Conservation (phyloP, 2,797 vertebrate genomes). For the Sebastes reedi region DNA sequence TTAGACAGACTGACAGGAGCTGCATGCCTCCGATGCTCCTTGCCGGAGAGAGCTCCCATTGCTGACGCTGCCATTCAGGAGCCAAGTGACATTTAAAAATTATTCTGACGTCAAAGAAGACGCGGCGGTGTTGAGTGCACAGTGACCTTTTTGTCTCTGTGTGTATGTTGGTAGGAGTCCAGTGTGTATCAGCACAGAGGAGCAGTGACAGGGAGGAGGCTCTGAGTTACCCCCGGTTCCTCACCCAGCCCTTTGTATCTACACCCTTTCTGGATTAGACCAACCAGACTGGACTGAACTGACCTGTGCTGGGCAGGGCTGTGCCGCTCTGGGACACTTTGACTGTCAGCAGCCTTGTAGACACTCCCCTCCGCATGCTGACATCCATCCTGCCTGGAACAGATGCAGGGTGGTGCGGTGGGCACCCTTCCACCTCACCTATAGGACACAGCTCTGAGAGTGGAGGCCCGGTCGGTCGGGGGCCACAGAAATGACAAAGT, state of each 20-base stretch:
- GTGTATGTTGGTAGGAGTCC: conserved; percentile 60
- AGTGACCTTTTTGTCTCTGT: conserved; percentile 66
- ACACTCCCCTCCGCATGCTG: conserved; percentile 71
- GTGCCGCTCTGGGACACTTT: conserved; percentile 58
- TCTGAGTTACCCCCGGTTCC: conserved; percentile 15
- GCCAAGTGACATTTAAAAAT: conserved; percentile 72
- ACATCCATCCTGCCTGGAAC: conserved; percentile 74
- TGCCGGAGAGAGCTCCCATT: conserved; percentile 28
- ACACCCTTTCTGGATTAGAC: conserved; percentile 29
- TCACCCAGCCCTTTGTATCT: conserved; percentile 30
- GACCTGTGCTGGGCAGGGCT: conserved; percentile 50
- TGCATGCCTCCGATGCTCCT: conserved; percentile 30
- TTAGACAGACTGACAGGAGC: conserved; percentile 23
- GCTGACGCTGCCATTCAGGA: conserved; percentile 55
- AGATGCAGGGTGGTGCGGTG: conserved; percentile 55
- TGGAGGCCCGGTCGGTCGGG: background rate
- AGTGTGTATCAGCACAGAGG: conserved; percentile 49
- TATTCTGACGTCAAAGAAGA: conserved; percentile 65
- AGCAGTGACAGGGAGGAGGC: conserved; percentile 21
- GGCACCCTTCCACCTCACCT: conserved; percentile 28
- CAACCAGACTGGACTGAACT: conserved; percentile 24
- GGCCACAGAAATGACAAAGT: background rate
- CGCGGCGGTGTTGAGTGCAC: conserved; percentile 20
- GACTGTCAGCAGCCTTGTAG: conserved; percentile 66
- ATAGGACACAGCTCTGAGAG: background rate